These are phyloP conservation scores for Drosophila macrospina DNA, from an alignment of 2,888 invertebrate species.

Conservation along the genomic window DNA sequence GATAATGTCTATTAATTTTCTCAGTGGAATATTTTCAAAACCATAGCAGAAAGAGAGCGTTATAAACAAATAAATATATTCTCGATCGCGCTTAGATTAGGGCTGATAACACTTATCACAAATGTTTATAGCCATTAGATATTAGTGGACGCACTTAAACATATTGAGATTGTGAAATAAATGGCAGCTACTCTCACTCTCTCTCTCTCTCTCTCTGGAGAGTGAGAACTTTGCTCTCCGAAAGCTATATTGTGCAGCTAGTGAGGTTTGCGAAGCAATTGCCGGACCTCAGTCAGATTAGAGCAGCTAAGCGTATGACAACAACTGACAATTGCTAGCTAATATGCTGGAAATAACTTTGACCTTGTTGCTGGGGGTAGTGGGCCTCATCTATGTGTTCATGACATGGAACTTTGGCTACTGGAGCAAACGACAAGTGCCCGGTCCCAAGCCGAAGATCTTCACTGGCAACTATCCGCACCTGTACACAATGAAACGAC, in stretches of 20 bases:
- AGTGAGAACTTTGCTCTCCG: conserved; percentile 4
- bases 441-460: conserved; percentile 81
- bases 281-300: conserved; percentile 17
- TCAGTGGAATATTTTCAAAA: neutral
- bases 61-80: conserved; percentile 4
- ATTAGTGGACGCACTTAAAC: neutral
- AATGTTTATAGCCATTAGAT: neutral
- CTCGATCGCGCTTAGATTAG: neutral
- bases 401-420: conserved; percentile 81
- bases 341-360: conserved; percentile 58
- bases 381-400: conserved; percentile 64
- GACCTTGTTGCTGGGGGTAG: conserved; percentile 27
- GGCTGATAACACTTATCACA: conserved; percentile 24
- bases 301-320: neutral
- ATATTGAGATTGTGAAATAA: conserved; percentile 7
- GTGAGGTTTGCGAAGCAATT: neutral
- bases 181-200: conserved; percentile 25
- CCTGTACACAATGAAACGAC: conserved; percentile 70
- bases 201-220: no score
- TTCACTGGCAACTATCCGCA: conserved; percentile 83
- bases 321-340: neutral
- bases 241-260: neutral
- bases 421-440: conserved; percentile 84
- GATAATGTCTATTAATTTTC: neutral
- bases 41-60: neutral